Conservation (phyloP, 2,888 invertebrate genomes). For the Drosophila monieri region DNA sequence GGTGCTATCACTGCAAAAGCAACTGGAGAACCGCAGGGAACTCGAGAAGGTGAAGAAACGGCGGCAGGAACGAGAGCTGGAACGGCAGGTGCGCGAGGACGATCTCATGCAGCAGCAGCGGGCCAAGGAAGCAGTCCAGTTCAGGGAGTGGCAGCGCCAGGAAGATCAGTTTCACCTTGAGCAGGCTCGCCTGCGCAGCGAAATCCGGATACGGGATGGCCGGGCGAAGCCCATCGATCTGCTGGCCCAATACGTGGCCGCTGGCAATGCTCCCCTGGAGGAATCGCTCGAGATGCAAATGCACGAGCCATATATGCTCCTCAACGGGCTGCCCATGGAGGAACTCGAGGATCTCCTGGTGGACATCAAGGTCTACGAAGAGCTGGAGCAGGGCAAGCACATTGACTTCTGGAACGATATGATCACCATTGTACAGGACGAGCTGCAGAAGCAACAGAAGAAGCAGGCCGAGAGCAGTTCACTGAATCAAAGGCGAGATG, state of each 20-base stretch:
- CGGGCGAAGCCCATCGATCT: constrained; percentile 99
- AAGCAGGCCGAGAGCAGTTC: constrained; percentile 87
- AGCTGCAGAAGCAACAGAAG: constrained; percentile 93
- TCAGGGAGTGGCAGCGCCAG: constrained; percentile 96
- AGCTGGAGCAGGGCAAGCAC: constrained; percentile 95
- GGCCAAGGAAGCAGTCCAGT: constrained; percentile 94
- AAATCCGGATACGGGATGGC: constrained; percentile 98
- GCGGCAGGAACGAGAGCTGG: constrained; percentile 93
- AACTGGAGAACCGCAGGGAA: constrained; percentile 95
- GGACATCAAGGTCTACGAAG: constrained; percentile 97
- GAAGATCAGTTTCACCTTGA: constrained; percentile 99
- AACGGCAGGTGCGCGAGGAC: constrained; percentile 92
- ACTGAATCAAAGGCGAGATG: constrained; percentile 85
- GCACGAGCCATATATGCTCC: constrained; percentile 98
- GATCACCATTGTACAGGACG: constrained; percentile 96
- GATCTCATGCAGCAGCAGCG: constrained; percentile 93
- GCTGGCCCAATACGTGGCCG: constrained; percentile 96
- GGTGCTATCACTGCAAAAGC: constrained; percentile 92
- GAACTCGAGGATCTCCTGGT: constrained; percentile 98
- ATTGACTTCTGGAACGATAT: constrained; percentile 98
- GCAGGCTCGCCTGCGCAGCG: constrained; percentile 96
- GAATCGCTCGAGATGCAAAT: constrained; percentile 99
- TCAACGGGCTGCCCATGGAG: constrained; percentile 94
- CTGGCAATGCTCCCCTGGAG: constrained; percentile 90
- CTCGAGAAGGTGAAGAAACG: constrained; percentile 97